Conservation (phyloP, 2,797 vertebrate genomes). For the Muscicapa striata region DNA sequence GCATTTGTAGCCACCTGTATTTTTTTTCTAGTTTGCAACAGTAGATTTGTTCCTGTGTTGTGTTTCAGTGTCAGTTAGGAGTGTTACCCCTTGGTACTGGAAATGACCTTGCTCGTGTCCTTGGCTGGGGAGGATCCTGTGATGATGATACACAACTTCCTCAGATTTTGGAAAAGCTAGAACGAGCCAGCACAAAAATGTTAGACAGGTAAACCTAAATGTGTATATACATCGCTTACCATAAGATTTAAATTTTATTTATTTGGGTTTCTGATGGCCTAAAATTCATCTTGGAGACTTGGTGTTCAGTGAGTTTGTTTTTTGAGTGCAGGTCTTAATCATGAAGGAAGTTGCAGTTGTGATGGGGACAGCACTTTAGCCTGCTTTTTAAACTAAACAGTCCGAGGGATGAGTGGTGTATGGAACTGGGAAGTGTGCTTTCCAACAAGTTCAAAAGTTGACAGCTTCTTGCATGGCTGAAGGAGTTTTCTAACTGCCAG, state of each 20-base stretch:
- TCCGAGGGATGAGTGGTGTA: neutral
- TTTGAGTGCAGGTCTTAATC: neutral
- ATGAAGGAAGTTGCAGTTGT: neutral
- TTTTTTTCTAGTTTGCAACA: neutral
- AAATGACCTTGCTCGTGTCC: constrained; percentile 95
- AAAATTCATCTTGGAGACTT: neutral
- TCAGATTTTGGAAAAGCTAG: constrained; percentile 96
- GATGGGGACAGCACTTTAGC: neutral
- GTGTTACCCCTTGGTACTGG: constrained; percentile 95
- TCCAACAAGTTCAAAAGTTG: neutral
- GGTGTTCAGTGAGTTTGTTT: neutral
- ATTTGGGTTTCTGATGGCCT: neutral
- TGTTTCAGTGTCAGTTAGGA: constrained; percentile 93
- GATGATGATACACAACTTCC: constrained; percentile 97
- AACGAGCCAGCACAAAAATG: constrained; percentile 98
- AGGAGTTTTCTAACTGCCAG: neutral
- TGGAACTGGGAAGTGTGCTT: neutral
- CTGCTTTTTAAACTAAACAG: neutral
- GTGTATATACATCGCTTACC: neutral
- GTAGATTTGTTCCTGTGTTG: constrained; percentile 2
- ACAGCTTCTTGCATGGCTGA: neutral
- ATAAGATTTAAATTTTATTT: neutral
- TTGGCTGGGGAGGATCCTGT: constrained; percentile 96
- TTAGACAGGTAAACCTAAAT: constrained; percentile 86
- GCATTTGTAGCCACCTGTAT: neutral